Evolutionary conservation across 2,888 invertebrate species (phyloP).

Genomic region (Hydroisotoma schaefferi): DNA sequence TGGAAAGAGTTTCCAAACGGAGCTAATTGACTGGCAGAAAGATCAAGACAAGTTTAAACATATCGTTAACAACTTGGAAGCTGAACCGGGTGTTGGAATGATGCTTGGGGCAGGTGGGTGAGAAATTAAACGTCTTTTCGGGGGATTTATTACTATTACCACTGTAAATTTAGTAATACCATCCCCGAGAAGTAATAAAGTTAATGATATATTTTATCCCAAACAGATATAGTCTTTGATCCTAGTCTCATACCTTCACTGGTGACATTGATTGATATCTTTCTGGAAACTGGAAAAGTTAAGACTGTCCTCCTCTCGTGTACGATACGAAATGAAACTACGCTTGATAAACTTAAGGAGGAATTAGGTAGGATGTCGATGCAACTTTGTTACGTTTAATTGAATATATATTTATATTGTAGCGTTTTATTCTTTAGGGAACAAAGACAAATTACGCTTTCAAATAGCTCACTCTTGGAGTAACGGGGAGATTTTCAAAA

Average conservation of each 20-base stretch:
- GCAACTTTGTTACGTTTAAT: no score
- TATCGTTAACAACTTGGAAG: conserved; percentile 5
- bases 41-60: conserved; percentile 18
- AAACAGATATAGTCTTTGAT: conserved; percentile 40
- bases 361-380: conserved; percentile 31
- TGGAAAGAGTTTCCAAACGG: not conserved
- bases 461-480: not conserved
- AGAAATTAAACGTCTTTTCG: not conserved
- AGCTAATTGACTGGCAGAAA: conserved; percentile 32
- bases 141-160: not conserved
- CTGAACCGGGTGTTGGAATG: conserved; percentile 18
- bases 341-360: conserved; percentile 15
- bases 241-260: conserved; percentile 27
- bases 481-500: not conserved
- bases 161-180: no score
- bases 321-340: conserved; percentile 34
- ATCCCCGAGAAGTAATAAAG: no score
- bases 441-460: not conserved
- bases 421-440: not conserved
- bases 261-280: conserved; percentile 17
- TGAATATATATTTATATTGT: no score
- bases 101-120: conserved; percentile 34
- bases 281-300: conserved; percentile 20
- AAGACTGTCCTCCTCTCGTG: conserved; percentile 28
- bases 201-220: not conserved